Evolutionary conservation across 2,797 vertebrate species (phyloP), one percentile per base, ranked within the genome.

Genomic region (Zenarchopterus dispar): DNA sequence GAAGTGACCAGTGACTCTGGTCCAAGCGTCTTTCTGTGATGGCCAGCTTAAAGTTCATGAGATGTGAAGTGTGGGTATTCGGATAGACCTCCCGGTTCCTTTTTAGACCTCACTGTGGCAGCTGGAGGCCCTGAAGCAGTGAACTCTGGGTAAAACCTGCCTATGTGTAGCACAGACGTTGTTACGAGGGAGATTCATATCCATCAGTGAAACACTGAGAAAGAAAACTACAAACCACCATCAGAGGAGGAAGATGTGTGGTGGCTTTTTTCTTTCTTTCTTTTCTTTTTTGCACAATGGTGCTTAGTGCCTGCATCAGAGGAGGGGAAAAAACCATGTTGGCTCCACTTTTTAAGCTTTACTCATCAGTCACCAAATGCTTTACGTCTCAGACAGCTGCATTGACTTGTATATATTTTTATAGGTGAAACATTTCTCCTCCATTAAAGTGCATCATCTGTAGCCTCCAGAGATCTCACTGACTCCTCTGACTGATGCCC

Each of bases 281-380:
- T 18, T 9, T 11, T 5, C 51, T 43, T 36, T 51, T 67, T 74
- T 71, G 82, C 66, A 74, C 80, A 62, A 2, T 50, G 80, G 90
- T 88, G 87, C 86, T 86, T 80, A 82, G 84, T 85, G 86, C 88
- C 88, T 90, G 84, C 82, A 67, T 67, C 54, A 43, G 50, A 39
- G 54, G 54, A 22, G 48, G n/a, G 15, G 28, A 24, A 15, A 19
- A 67, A 36, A 42, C 2, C 15, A 39, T 5, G 36, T 39, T 39
- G 36, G 76, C 71, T 85, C 81, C 78, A 64, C 73, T 69, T 83
- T 62, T 81, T 75, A 46, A 90, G 91, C 92, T 91, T 93, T 91
- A 91, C 81, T 80, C 86, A 76, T 90, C 75, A 9, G 44, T 84
- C 88, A 87, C 87, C 84, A 70, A 86, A 88, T 77, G 87, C 88